phyloP scores from a whole-genome alignment of 1,140 invertebrate species.

The Araneus ventricosus region DNA sequence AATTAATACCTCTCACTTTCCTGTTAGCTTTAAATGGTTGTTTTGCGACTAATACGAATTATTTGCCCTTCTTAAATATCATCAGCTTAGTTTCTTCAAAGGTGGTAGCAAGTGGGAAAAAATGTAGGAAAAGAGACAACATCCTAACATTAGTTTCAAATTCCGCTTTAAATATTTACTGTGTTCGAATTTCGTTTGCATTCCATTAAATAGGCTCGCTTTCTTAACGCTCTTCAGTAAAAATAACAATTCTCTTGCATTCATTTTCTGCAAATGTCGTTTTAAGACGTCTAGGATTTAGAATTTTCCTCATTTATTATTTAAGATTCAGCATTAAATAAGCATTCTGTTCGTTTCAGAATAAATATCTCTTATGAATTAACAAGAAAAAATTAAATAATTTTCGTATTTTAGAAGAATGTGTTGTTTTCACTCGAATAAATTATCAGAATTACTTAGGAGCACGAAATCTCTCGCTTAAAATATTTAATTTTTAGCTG shows the following conservation, averaged over 20 bases:
- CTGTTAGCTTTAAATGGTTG: not conserved
- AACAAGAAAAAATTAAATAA: too few relatives aligned
- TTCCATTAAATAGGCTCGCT: too few relatives aligned
- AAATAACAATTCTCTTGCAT: not conserved
- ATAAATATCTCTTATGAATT: too few relatives aligned
- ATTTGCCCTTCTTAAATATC: not conserved
- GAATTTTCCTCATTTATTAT: not conserved
- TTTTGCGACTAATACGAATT: not conserved
- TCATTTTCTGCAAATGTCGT: not conserved
- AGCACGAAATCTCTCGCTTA: too few relatives aligned
- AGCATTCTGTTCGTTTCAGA: not conserved
- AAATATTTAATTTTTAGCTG: too few relatives aligned
- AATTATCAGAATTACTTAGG: too few relatives aligned
- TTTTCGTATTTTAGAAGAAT: too few relatives aligned
- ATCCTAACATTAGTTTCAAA: not conserved
- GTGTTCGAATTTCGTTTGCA: not conserved
- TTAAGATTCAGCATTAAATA: not conserved
- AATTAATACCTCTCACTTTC: not conserved
- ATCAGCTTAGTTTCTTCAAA: not conserved
- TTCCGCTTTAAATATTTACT: not conserved
- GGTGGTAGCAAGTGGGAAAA: too few relatives aligned
- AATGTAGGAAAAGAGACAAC: too few relatives aligned
- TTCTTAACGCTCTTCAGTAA: not conserved
- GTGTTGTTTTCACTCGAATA: too few relatives aligned
- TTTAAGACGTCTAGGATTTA: not conserved